Base-by-base conservation (phyloP, 2,113 vertebrate species). In the Toxotes jaculatrix region DNA sequence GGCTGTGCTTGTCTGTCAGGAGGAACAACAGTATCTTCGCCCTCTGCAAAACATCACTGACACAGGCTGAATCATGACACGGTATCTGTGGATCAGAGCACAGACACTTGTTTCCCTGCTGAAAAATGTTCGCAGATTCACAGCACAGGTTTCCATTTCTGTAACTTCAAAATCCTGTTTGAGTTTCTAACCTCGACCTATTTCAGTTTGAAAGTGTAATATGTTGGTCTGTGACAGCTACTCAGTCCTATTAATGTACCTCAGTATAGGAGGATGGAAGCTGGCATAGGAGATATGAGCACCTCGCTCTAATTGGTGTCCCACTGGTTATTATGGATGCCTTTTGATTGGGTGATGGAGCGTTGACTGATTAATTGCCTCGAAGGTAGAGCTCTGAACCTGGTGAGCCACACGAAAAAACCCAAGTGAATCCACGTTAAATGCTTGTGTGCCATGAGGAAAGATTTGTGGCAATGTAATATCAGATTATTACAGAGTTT, bases 301-400 rank as follows among this genome's bases (percentile, higher is more conserved):
- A 74, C 45, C 51, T 51, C 76, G 61, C 32, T 83, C 53, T 92
- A 91, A 93, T 91, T 92, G 85, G 67, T 71, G 71, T 84, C 68
- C 79, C 74, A 84, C 88, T 89, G 90, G 86, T 86, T 89, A 77
- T 88, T 84, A 73, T 56, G 60, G 74, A 73, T 62, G 79, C 64
- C 60, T 77, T 91, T 87, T 88, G 83, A 92, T 90, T 89, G 87
- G 82, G 68, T 88, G 87, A 83, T 89, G 84, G 83, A 78, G 78
- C 31, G 6, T 59, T 78, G 73, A 53, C 55, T 73, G 84, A 47
- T 80, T 90, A 86, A 86, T 87, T 83, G 74, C 79, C 73, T 88
- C 67, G 60, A 84, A 91, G 63, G 61, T 53, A 72, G 64, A 66
- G 40, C 57, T 76, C 51, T 59, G 70, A 88, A 75, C 66, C 62